Percentiles rank a stretch among this genome's conserved stretches.
Evolutionary conservation across 2,888 invertebrate species (phyloP).

Genomic region (Platynereis dumerilii): DNA sequence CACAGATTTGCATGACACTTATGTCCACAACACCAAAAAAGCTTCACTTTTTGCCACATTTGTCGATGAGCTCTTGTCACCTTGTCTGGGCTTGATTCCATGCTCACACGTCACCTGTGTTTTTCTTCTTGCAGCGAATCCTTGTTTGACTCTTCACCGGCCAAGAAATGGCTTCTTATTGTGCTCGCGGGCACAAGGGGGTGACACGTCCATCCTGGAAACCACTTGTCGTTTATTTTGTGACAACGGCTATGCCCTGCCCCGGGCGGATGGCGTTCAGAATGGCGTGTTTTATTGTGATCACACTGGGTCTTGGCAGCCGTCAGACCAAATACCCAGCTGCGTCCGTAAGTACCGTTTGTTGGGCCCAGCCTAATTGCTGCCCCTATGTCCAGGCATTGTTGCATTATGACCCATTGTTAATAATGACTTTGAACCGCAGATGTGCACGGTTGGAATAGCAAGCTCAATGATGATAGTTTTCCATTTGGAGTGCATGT

Average conservation of each 20-base stretch:
- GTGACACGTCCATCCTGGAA: constrained; percentile 23
- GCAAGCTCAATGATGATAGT: too few relatives aligned
- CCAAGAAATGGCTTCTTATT: constrained; percentile 35
- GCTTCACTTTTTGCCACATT: too few relatives aligned
- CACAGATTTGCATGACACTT: too few relatives aligned
- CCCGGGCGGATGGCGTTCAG: constrained; percentile 24
- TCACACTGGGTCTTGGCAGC: constrained; percentile 33
- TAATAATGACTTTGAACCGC: too few relatives aligned
- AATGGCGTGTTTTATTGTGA: constrained; percentile 28
- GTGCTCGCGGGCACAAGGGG: constrained; percentile 35
- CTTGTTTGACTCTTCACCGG: constrained; percentile 32
- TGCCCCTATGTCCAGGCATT: too few relatives aligned
- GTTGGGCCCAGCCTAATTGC: neutral
- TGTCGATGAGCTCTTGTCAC: too few relatives aligned
- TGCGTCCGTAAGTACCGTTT: constrained; percentile 34
- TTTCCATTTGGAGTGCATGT: too few relatives aligned
- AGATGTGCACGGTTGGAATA: too few relatives aligned
- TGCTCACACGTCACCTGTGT: too few relatives aligned
- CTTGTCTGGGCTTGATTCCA: too few relatives aligned
- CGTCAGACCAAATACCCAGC: constrained; percentile 32
- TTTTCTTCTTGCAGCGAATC: constrained; percentile 32
- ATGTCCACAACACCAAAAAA: too few relatives aligned
- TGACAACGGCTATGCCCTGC: constrained; percentile 30
- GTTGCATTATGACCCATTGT: too few relatives aligned
- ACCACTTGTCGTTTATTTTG: constrained; percentile 35